phyloP scores from a whole-genome alignment of 1,140 invertebrate species.

The Laodelphax striatellus region DNA sequence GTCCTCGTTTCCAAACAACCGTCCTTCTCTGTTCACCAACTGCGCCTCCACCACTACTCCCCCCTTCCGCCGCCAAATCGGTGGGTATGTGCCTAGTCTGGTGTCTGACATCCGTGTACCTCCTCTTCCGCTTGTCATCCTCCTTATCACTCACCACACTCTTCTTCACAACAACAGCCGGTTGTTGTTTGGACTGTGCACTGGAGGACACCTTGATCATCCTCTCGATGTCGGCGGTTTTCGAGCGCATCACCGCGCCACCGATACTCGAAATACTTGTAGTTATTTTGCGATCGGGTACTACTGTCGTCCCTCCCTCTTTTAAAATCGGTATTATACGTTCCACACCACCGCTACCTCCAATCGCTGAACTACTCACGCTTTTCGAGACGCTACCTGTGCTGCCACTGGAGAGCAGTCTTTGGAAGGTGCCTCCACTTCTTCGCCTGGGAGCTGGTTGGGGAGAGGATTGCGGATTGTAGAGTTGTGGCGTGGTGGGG shows the following conservation, averaged over 20 bases:
- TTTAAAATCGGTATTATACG: slow-evolving; percentile 1
- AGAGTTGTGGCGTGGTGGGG: no score
- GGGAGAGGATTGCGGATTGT: no score
- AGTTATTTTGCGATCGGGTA: slow-evolving; percentile 25
- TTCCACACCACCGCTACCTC: not conserved
- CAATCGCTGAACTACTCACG: slow-evolving; percentile 15
- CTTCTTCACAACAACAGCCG: not conserved
- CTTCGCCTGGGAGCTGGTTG: not conserved
- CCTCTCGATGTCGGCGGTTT: slow-evolving; percentile 53
- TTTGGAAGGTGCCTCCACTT: slow-evolving; percentile 4
- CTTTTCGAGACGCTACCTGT: slow-evolving; percentile 15
- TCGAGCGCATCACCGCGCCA: slow-evolving; percentile 49
- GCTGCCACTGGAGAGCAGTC: not conserved
- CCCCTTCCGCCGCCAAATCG: slow-evolving; percentile 33
- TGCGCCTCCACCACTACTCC: slow-evolving; percentile 8
- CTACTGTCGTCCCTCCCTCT: not conserved
- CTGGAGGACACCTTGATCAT: slow-evolving; percentile 34
- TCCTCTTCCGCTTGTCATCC: slow-evolving; percentile 37
- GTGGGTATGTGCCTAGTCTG: slow-evolving; percentile 46
- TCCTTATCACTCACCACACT: slow-evolving; percentile 1
- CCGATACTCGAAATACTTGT: slow-evolving; percentile 52
- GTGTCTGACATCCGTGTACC: slow-evolving; percentile 48
- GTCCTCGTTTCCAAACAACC: slow-evolving; percentile 59
- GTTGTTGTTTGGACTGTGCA: not conserved
- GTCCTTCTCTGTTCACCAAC: slow-evolving; percentile 8